These are phyloP conservation scores for Picathartes gymnocephalus DNA, from an alignment of 2,113 vertebrate genomes.

Conservation along the genomic window DNA sequence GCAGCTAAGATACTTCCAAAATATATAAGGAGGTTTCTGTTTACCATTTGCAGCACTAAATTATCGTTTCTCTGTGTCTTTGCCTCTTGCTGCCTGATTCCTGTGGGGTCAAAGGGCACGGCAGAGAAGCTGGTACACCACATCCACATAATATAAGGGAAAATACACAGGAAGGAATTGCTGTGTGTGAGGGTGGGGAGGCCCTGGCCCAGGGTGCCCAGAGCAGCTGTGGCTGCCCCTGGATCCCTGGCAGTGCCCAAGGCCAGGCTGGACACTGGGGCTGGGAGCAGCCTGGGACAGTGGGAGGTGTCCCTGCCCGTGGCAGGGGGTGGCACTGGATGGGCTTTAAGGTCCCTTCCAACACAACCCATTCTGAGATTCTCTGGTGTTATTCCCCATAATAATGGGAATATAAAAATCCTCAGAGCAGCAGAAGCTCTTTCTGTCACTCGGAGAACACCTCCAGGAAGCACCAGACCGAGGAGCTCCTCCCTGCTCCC, in stretches of 20 bases:
- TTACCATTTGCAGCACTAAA: neutral
- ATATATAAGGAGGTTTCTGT: neutral
- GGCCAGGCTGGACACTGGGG: rapidly evolving
- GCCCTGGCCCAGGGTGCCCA: neutral
- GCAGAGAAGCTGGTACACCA: neutral
- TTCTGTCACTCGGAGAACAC: neutral
- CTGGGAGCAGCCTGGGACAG: rapidly evolving
- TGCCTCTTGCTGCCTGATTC: neutral
- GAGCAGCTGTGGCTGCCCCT: neutral
- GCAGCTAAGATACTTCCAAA: neutral
- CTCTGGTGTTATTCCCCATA: no score
- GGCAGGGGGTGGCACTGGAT: rapidly evolving
- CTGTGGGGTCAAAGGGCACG: neutral
- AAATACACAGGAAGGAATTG: neutral
- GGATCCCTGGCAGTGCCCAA: neutral
- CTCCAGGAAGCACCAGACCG: neutral
- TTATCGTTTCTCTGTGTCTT: neutral
- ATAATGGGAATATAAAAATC: neutral
- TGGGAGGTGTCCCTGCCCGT: neutral
- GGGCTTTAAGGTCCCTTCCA: neutral
- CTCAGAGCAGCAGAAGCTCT: neutral
- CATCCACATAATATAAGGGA: neutral
- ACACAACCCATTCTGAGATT: neutral
- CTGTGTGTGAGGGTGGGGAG: rapidly evolving
- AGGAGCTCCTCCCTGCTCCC: neutral